phyloP scores from a whole-genome alignment of 2,797 vertebrate genomes.

The Coregonus sp. region DNA sequence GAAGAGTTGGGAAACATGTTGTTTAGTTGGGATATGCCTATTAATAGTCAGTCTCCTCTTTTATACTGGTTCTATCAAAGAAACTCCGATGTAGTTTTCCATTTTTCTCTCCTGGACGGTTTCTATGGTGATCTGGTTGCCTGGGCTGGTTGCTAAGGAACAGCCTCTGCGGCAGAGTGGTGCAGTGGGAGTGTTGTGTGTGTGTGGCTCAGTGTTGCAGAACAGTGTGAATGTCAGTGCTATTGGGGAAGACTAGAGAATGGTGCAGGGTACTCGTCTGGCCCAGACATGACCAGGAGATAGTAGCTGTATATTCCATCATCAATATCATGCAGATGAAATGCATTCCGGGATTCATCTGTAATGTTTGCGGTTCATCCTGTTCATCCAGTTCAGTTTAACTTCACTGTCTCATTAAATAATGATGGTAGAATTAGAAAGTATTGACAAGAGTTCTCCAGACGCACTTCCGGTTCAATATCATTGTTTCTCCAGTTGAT shows the following conservation, averaged over 20 bases:
- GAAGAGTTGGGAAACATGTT: conserved; percentile 5
- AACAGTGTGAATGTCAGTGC: conserved; percentile 43
- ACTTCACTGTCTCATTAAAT: not conserved
- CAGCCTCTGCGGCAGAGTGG: conserved; percentile 81
- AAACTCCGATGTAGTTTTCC: conserved; percentile 65
- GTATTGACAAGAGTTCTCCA: not conserved
- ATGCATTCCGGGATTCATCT: not conserved
- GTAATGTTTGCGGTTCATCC: not conserved
- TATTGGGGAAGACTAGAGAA: not conserved
- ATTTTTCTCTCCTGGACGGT: conserved; percentile 51
- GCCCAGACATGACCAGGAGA: not conserved
- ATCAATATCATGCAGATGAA: not conserved
- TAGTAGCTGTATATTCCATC: not conserved
- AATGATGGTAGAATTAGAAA: not conserved
- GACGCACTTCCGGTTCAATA: not conserved
- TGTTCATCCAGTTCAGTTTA: not conserved
- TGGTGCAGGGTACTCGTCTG: not conserved
- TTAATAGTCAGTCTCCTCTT: conserved; percentile 43
- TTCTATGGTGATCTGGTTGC: conserved; percentile 86
- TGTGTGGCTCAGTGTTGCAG: conserved; percentile 59
- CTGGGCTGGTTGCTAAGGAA: conserved; percentile 90
- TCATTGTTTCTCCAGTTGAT: conserved; percentile 2
- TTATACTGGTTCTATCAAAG: conserved; percentile 58
- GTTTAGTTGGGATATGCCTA: conserved; percentile 13
- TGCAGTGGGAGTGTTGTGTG: conserved; percentile 81